Base-by-base conservation (phyloP, 37 sponge, comb jelly and placozoan species). In the Agelas oroides region DNA sequence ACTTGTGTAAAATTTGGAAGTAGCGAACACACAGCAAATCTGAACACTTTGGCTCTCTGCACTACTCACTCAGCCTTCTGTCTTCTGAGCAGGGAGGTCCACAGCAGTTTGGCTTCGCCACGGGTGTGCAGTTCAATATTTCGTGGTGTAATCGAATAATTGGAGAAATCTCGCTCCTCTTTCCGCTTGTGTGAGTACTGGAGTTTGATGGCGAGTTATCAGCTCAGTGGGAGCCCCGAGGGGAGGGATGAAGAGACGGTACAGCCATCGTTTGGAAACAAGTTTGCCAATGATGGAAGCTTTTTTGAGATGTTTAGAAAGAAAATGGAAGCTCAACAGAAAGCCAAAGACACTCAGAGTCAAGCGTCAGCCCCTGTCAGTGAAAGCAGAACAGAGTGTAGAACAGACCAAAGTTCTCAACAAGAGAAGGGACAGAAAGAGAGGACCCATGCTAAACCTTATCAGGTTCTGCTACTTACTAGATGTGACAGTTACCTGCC, bases 251-350 rank as follows among this genome's bases (percentile, higher is more conserved):
- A 73, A 46, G 80, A 65, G 38, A 24, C 27, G 18, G 35, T 8
- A 8, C 46, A 46, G 46, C 3, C 3, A 46, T 46, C 66, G 5
- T 33, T 20, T 73, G 30, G 35, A 62, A 96, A 96, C 78, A 79
- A 59, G 24, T 96, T 96, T 85, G 79, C 74, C 21, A 96, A 96
- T 70, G 97, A 96, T 86, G 97, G 97, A 11, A 84, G 86, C 59
- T 96, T 96, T 68, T 18, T 96, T 55, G 94, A 96, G 55, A 68
- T 77, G 81, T 96, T 94, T 72, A 93, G 59, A 76, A 80, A 81
- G 77, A 61, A 54, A 67, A 74, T 90, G 84, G 85, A 93, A 31
- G 83, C 79, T 36, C 76, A 87, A 70, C 53, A 91, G 54, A 77
- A 55, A 27, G 33, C 32, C 21, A 64, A 83, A 60, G 71, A 57